Evolutionary conservation across 2,888 invertebrate species (phyloP).

Genomic region (Phymatocera aterrima): DNA sequence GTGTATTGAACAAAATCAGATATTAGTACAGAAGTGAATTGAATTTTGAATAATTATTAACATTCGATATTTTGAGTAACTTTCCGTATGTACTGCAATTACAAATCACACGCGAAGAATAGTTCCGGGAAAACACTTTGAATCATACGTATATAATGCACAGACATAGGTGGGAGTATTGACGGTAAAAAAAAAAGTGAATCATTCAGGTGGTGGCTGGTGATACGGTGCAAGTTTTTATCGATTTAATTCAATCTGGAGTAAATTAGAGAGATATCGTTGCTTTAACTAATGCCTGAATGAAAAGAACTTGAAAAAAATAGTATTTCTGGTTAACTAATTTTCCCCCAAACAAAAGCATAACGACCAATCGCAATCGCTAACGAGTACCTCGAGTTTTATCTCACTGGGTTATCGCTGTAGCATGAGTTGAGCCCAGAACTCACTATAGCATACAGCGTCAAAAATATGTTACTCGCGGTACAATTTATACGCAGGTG

Average conservation of each 20-base stretch:
- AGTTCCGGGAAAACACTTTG: neutral
- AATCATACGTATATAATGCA: neutral
- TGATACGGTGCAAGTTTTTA: no score
- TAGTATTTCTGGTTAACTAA: conserved; percentile 21
- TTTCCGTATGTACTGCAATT: no score
- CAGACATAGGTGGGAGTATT: no score
- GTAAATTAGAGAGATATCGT: neutral
- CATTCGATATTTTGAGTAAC: no score
- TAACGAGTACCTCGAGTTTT: neutral
- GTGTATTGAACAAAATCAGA: no score
- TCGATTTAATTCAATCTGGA: no score
- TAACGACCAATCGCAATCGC: neutral
- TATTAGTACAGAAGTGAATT: no score
- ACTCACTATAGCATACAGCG: neutral
- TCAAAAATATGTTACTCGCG: neutral
- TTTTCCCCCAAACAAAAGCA: neutral
- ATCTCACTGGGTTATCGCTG: conserved; percentile 41
- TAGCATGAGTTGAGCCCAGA: neutral
- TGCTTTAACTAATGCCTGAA: neutral
- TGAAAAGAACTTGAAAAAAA: neutral
- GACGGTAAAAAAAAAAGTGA: no score
- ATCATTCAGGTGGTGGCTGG: no score
- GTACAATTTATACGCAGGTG: neutral
- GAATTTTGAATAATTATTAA: no score
- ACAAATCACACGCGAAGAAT: no score